A percentile compares a stretch with the other conserved stretches of the same genome.
These are phyloP conservation scores for Leptopilina boulardi DNA, from an alignment of 1,140 invertebrate genomes.

Conservation along the genomic window DNA sequence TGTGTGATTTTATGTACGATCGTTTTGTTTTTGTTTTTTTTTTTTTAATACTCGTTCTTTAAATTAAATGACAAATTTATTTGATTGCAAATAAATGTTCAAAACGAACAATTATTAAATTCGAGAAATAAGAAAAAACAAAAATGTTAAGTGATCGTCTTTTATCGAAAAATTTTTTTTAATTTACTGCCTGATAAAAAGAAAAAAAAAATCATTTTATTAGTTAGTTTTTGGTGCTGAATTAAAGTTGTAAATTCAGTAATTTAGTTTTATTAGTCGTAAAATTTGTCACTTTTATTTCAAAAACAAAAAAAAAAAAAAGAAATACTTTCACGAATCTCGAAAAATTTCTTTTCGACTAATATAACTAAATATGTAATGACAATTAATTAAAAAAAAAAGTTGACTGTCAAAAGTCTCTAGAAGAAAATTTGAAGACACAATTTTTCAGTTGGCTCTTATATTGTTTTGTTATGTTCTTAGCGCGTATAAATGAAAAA, in stretches of 20 bases:
- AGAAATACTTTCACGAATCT: slow-evolving; percentile 2
- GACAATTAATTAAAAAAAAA: background rate
- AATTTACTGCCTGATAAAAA: background rate
- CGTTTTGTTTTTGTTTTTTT: background rate
- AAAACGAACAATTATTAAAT: background rate
- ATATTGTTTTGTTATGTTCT: slow-evolving; percentile 32
- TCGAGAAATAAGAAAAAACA: background rate
- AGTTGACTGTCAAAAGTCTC: background rate
- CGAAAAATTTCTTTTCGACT: background rate
- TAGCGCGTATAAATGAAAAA: slow-evolving; percentile 13
- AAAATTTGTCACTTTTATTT: background rate
- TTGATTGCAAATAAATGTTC: background rate
- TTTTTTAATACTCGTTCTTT: slow-evolving; percentile 10
- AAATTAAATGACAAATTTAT: background rate
- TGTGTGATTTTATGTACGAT: slow-evolving; percentile 31
- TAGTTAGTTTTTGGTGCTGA: slow-evolving; percentile 23
- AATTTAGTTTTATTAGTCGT: background rate
- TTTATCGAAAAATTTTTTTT: background rate
- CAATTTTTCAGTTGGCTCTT: slow-evolving; percentile 21
- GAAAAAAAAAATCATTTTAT: background rate
- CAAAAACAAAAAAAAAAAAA: background rate
- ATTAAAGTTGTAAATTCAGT: background rate
- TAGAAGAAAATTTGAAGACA: background rate
- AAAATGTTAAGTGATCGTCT: background rate
- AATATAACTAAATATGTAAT: no score